Evolutionary conservation across 2,888 invertebrate genomes (phyloP), one percentile per base, ranked within the genome.

Genomic region (Napeogenes sylphis): DNA sequence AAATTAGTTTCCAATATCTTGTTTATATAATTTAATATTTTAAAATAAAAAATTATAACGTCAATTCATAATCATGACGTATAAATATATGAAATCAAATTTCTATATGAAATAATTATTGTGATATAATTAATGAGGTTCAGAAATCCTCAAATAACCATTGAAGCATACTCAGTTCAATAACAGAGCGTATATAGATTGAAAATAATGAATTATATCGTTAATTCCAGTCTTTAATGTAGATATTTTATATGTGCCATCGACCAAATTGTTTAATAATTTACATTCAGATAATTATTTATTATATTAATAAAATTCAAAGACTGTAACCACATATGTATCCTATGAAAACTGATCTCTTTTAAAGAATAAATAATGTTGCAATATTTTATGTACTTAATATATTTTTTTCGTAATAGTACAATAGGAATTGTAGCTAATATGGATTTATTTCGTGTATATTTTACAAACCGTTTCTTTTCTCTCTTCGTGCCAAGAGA

Each of bases 221-320:
- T 30, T 51, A 12, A 30, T n/a, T 2, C 30, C 10, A 51, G 3
- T 30, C 2, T 51, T 51, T 30, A 47, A 47, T 47, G 21, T 21
- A 21, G 13, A 6, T 14, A 47, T 21, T 4, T 14, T 3, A n/a
- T 14, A 30, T 30, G 12, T 30, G 21, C 51, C 30, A 51, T 30
- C 8, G 30, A 3, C 8, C 51, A 30, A 30, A 21, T 10, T 30
- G 30, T 51, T 30, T 51, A 10, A 30, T n/a, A 30, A 8, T 14
- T n/a, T 21, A 47, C n/a, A 47, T n/a, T 14, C 47, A 14, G 0
- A 14, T 14, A 13, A n/a, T 47, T n/a, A n/a, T n/a, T 47, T 47
- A 21, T 21, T 21, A 47, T 47, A 47, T 47, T n/a, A 51, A 51
- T 51, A 51, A 51, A 21, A 51, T 30, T 30, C 30, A 51, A 51